Conservation (phyloP, 2,113 vertebrate species). For the Ciconia stormi region DNA sequence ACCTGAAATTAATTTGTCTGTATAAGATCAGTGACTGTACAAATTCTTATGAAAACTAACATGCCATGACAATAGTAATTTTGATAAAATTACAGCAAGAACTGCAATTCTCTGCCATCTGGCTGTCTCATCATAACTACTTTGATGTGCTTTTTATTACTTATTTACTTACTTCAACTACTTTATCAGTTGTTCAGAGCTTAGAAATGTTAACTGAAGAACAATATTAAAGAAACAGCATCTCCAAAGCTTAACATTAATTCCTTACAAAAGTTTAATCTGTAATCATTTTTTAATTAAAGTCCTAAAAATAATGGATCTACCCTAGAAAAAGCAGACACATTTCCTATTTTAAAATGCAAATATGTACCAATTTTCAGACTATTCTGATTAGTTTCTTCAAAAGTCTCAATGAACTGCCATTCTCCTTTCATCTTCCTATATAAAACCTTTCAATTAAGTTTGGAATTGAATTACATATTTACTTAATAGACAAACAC, state of each 20-base stretch:
- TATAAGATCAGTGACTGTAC: constrained; percentile 83
- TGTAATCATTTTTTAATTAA: constrained; percentile 12
- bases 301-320: neutral
- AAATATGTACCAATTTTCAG: neutral
- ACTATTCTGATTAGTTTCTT: neutral
- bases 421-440: neutral
- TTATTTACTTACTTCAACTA: constrained; percentile 80
- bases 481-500: neutral
- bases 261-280: neutral
- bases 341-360: constrained; percentile 28
- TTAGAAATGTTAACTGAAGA: constrained; percentile 44
- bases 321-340: neutral
- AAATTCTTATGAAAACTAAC: constrained; percentile 85
- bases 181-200: constrained; percentile 62
- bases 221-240: constrained; percentile 36
- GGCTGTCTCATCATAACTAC: constrained; percentile 80
- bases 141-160: constrained; percentile 80
- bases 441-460: constrained; percentile 22
- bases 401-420: neutral
- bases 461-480: constrained; percentile 29
- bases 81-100: constrained; percentile 84
- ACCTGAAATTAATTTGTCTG: constrained; percentile 88
- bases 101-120: constrained; percentile 81
- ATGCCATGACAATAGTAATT: constrained; percentile 87
- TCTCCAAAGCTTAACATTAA: constrained; percentile 11